phyloP scores from a whole-genome alignment of 2,888 invertebrate species.

The Drosophila nr. perissopoda region DNA sequence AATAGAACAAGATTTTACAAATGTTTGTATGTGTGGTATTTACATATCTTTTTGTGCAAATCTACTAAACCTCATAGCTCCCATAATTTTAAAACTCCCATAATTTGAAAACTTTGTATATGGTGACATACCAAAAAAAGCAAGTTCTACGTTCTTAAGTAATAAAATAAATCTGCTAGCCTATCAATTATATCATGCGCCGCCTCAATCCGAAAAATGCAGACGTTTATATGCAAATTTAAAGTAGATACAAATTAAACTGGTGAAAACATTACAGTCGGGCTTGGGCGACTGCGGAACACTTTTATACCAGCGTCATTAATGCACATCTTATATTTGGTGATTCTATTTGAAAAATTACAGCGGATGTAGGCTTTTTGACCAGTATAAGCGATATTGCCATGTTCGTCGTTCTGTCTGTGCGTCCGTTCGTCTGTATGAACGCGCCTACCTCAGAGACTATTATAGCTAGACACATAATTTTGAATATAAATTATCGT shows the following conservation, averaged over 20 bases:
- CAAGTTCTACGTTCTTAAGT: too few species aligned
- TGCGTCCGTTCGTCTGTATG: neutral
- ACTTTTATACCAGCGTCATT: neutral
- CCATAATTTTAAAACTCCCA: too few species aligned
- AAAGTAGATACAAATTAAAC: neutral
- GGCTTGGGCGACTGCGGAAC: neutral
- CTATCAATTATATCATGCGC: neutral
- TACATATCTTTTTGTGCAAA: neutral
- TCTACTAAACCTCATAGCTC: neutral
- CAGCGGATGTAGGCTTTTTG: neutral
- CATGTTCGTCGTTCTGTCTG: neutral
- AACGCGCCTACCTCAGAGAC: neutral
- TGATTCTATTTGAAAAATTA: neutral
- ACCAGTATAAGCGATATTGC: neutral
- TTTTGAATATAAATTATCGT: neutral
- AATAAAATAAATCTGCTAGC: too few species aligned
- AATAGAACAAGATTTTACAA: neutral
- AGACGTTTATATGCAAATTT: neutral
- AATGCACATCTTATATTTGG: neutral
- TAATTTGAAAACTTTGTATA: too few species aligned
- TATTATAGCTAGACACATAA: neutral
- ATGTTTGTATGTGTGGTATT: neutral
- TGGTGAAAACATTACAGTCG: neutral
- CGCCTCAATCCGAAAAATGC: neutral
- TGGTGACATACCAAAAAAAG: too few species aligned